phyloP scores from a whole-genome alignment of 1,140 invertebrate species.

The Drosophila tropicalis region DNA sequence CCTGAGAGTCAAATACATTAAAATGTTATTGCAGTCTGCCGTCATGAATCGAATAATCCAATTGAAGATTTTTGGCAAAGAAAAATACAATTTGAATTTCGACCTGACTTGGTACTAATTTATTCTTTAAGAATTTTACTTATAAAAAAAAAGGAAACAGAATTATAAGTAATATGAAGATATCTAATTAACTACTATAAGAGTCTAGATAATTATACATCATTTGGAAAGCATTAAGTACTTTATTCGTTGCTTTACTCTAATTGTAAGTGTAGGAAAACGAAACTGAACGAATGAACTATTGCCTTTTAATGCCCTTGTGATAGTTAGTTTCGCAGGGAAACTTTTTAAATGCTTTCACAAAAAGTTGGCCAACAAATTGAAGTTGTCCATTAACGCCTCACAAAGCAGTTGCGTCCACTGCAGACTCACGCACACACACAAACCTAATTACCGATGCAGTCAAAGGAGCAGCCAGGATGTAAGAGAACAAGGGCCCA shows the following conservation, averaged over 20 bases:
- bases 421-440: slow-evolving; percentile 25
- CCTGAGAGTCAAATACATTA: too few species aligned
- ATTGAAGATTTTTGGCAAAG: too few species aligned
- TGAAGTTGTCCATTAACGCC: slow-evolving; percentile 55
- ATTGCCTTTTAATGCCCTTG: slow-evolving; percentile 17
- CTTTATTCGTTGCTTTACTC: background rate
- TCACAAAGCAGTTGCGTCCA: slow-evolving; percentile 55
- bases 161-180: too few species aligned
- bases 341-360: slow-evolving; percentile 51
- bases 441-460: slow-evolving; percentile 64
- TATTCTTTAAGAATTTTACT: too few species aligned
- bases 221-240: too few species aligned
- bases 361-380: slow-evolving; percentile 24
- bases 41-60: too few species aligned
- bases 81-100: too few species aligned
- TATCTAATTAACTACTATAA: too few species aligned
- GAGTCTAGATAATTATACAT: too few species aligned
- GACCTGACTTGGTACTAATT: too few species aligned
- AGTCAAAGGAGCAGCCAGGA: slow-evolving; percentile 1
- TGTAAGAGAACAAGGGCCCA: slow-evolving; percentile 8
- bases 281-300: slow-evolving; percentile 25
- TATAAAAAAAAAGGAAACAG: too few species aligned
- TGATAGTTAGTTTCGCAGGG: slow-evolving; percentile 32
- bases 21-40: too few species aligned
- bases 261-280: background rate